Base-by-base conservation (phyloP, 2,113 vertebrate genomes). In the Zosterops borbonicus region DNA sequence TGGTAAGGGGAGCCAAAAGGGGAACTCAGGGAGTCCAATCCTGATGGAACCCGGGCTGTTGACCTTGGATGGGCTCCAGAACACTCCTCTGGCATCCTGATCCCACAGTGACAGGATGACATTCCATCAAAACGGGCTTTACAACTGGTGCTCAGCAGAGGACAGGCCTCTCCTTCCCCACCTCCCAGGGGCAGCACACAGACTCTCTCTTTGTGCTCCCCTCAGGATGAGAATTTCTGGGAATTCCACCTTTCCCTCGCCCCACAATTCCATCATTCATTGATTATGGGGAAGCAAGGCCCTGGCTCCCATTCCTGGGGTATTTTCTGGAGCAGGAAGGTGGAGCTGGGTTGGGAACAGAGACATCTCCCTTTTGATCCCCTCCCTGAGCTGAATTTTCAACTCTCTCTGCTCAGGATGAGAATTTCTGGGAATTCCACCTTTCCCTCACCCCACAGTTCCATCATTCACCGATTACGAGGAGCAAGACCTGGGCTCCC, bases 361-460 rank as follows among this genome's bases (percentile, higher is more conserved):
- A 86, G 37, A 60, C 63, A 65, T 90, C 44, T 76, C 75, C 75
- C 70, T 46, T 86, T 74, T 46, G 83, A 82, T 88, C 41, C 9
- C 56, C 27, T 39, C 33, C 49, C 75, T 85, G 75, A 79, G 65
- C 90, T 87, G 63, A 86, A 33, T 49, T 49, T 23, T 49, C 47
- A 49, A 23, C 47, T 49, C 47, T 23, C 41, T 68, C 41, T 8
- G 24, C 56, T 37, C 9, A 0, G 28, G 3, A 68, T 15, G 81
- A 80, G 91, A 92, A 96, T 67, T 95, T 65, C 94, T 92, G 95
- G 96, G 95, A 97, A 92, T 95, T 95, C 94, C 90, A 42, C n/a
- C n/a, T 44, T 39, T 5, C 69, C 52, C 41, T 74, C 11, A 25
- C 53, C 75, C 77, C 88, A 63, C 25, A 56, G 33, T 63, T 67